Evolutionary conservation across 2,888 invertebrate species (phyloP), one percentile per base, ranked within the genome.

Genomic region (Tenthredo amoena): DNA sequence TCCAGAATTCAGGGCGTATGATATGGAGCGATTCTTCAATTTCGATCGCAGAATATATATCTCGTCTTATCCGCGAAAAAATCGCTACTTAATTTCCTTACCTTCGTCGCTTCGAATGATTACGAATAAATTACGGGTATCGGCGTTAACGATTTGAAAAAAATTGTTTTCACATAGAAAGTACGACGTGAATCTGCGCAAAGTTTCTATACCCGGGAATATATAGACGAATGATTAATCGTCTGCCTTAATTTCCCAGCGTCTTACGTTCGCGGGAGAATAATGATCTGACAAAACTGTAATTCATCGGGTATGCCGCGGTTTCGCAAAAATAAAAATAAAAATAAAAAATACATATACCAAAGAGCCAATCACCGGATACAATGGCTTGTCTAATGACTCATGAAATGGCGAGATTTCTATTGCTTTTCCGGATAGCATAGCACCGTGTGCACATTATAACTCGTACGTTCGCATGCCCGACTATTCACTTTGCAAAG

Each of bases 281-380:
- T 62, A 81, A 81, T 81, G 81, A 81, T 81, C 18, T 26, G 62
- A 81, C 81, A 81, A 81, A 81, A 81, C 40, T 77, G 55, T 81
- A 81, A 62, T 81, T 62, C 62, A 81, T 62, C 62, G n/a, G 40
- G 12, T 40, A 37, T 37, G 21, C 0, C 9, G 37, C 21, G n/a
- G 21, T 81, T 26, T 55, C 18, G 9, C 5, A 12, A n/a, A n/a
- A 34, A 55, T n/a, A 34, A 55, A 31, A 12, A 12, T 15, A 10
- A 58, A 50, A 58, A 62, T 9, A 47, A 47, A 47, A 47, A 47
- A 47, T 47, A 15, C 43, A 40, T 50, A 40, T 37, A 81, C 21
- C 79, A 21, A 58, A 34, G 58, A 81, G 15, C 79, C 58, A 81
- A 81, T 81, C 79, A 18, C 58, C 58, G 58, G n/a, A 15, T n/a